phyloP scores from a whole-genome alignment of 2,888 invertebrate genomes.

The Pemphredon lugubris region DNA sequence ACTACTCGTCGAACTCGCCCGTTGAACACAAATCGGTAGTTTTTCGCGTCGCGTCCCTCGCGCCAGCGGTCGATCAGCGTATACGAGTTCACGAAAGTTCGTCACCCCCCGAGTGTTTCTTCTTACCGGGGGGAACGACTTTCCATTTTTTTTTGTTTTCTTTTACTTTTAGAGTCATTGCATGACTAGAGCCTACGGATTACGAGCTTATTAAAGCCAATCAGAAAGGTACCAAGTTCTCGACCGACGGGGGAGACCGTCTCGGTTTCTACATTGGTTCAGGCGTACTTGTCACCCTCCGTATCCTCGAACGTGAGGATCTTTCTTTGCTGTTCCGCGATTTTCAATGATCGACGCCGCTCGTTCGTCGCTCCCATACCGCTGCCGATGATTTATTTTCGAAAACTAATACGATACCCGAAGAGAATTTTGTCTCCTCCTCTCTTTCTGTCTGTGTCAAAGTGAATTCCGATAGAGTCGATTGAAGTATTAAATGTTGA shows the following conservation, averaged over 20 bases:
- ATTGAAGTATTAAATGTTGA: too few relatives aligned
- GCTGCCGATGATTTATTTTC: too few relatives aligned
- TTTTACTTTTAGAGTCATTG: conserved; percentile 73
- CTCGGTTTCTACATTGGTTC: conserved; percentile 52
- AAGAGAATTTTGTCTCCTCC: too few relatives aligned
- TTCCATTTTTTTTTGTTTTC: neutral
- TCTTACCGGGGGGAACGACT: too few relatives aligned
- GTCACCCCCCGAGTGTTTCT: neutral
- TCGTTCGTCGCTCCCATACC: too few relatives aligned
- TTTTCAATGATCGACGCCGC: conserved; percentile 5
- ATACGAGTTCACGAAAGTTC: conserved; percentile 61
- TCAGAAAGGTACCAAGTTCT: conserved; percentile 75
- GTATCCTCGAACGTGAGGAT: conserved; percentile 1
- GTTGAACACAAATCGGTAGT: conserved; percentile 61
- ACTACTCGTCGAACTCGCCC: conserved; percentile 46
- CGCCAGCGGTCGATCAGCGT: conserved; percentile 61
- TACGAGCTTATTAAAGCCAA: conserved; percentile 76
- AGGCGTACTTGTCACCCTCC: conserved; percentile 35
- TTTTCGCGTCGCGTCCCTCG: conserved; percentile 47
- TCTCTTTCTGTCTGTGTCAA: too few relatives aligned
- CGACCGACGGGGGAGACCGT: conserved; percentile 56
- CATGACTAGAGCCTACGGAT: conserved; percentile 75
- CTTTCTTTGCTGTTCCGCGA: neutral
- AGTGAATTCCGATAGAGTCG: too few relatives aligned
- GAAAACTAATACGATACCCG: too few relatives aligned